These are phyloP conservation scores for Dromiciops gliroides DNA, from an alignment of 2,113 vertebrate species.

Conservation along the genomic window DNA sequence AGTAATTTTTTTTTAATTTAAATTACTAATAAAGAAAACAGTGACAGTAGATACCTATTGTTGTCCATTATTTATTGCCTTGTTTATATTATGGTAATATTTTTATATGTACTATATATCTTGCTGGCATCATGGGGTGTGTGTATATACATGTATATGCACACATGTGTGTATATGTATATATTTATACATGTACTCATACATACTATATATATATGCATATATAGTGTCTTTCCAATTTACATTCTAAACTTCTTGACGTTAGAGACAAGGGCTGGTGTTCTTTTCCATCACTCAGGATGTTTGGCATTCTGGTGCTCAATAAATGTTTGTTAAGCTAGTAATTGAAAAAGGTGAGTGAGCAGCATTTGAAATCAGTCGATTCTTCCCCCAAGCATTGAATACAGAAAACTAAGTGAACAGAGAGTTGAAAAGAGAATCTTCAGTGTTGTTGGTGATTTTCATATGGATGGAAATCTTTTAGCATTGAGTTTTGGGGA, in stretches of 20 bases:
- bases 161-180: too few species aligned
- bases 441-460: neutral
- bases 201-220: too few species aligned
- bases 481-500: neutral
- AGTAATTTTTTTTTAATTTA: neutral
- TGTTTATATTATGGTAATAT: neutral
- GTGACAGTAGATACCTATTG: neutral
- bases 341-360: neutral
- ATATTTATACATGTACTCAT: too few species aligned
- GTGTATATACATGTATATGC: too few species aligned
- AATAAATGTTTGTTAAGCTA: neutral
- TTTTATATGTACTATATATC: neutral
- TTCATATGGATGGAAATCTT: neutral
- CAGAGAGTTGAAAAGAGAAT: neutral
- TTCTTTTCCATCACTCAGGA: neutral
- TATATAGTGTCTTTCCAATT: neutral
- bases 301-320: neutral
- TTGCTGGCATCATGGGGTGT: neutral
- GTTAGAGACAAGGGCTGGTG: neutral
- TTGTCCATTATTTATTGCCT: neutral
- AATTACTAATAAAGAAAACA: neutral
- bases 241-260: neutral
- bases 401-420: neutral
- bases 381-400: neutral
- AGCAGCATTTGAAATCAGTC: neutral